Evolutionary conservation across 1,140 invertebrate genomes (phyloP), one percentile per base, ranked within the genome.

Genomic region (Neuroterus valhalla): DNA sequence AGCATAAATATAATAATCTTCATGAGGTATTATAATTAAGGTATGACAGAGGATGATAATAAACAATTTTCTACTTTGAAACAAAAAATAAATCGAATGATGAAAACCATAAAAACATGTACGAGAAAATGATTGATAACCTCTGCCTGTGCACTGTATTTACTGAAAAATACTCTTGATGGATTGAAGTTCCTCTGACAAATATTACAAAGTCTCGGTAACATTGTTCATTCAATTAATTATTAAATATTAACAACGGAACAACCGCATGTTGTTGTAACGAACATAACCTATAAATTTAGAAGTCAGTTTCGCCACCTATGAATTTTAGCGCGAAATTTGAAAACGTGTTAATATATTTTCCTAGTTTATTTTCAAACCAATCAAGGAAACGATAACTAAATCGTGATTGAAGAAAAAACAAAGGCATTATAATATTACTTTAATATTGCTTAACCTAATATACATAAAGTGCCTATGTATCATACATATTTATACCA

Each of bases 401-500:
- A 1, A 38, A 38, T 38, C 31, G 3, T 38, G 10, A 38, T 38
- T 38, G 0, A 38, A 38, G 3, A 52, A 26, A 23, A 31, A 55
- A 3, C 21, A 26, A 15, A 15, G 8, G 5, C 26, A 15, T 31
- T 62, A 31, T 31, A 31, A 31, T 62, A 62, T 31, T n/a, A 62
- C 55, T 31, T 31, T 31, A 62, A 15, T 62, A 8, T 26, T 50
- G 31, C 31, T 62, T 31, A 62, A 62, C 23, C 23, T 26, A 62
- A 62, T 3, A 55, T 50, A 17, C 31, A 62, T 62, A 62, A 62
- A 62, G 55, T 62, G 55, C 21, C 26, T 62, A 31, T 62, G 26
- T 62, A 62, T 62, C 55, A 31, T 26, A n/a, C 55, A 62, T 62
- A 62, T 38, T 62, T 31, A 26, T 62, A 62, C 14, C 55, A 62